phyloP scores from a whole-genome alignment of 2,888 invertebrate genomes.

The Nomada hirtipes region DNA sequence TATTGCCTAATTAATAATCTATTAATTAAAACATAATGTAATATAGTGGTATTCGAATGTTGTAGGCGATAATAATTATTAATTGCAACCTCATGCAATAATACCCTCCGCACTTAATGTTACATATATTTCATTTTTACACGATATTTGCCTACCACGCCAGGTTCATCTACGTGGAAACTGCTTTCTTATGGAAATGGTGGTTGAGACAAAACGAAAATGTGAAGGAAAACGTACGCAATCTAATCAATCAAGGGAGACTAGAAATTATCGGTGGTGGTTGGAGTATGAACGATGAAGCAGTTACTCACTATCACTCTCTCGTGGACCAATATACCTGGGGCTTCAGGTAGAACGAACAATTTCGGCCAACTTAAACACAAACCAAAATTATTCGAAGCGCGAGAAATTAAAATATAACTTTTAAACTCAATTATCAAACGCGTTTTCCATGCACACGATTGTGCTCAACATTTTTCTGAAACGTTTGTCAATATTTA shows the following conservation, averaged over 20 bases:
- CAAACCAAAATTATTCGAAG: too few relatives aligned
- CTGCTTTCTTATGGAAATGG: slow-evolving; percentile 94
- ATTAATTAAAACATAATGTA: not conserved
- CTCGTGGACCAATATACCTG: slow-evolving; percentile 91
- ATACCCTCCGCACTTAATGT: too few relatives aligned
- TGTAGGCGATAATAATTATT: not conserved
- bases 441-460: too few relatives aligned
- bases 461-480: too few relatives aligned
- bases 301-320: slow-evolving; percentile 89
- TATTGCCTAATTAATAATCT: too few relatives aligned
- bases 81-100: too few relatives aligned
- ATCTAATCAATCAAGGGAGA: slow-evolving; percentile 89
- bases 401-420: too few relatives aligned
- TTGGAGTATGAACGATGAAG: slow-evolving; percentile 95
- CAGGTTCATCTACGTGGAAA: slow-evolving; percentile 96
- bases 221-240: slow-evolving; percentile 85
- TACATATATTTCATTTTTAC: not conserved
- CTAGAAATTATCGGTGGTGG: slow-evolving; percentile 92
- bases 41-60: not conserved
- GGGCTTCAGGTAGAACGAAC: slow-evolving; percentile 87
- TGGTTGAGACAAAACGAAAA: slow-evolving; percentile 88
- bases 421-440: too few relatives aligned
- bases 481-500: too few relatives aligned
- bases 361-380: not conserved
- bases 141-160: not conserved